These are phyloP conservation scores for Papilio protenor DNA, from an alignment of 2,888 invertebrate genomes.

Conservation along the genomic window DNA sequence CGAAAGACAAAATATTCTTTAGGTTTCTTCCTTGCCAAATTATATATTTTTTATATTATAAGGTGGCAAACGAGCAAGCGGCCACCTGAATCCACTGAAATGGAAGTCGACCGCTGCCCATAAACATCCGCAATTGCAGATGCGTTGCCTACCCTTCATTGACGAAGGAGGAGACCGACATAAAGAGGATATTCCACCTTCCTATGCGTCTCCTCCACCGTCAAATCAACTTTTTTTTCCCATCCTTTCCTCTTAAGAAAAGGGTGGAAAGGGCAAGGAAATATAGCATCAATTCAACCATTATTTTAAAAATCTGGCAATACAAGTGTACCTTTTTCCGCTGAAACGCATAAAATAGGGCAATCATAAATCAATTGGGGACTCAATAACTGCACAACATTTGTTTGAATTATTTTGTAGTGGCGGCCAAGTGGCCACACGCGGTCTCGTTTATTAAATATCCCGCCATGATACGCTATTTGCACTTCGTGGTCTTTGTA, in stretches of 20 bases:
- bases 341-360: conserved; percentile 21
- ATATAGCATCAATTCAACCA: neutral
- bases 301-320: neutral
- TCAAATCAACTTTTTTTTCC: no score
- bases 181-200: no score
- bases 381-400: conserved; percentile 59
- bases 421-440: conserved; percentile 68
- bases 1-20: neutral
- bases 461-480: conserved; percentile 57
- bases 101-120: no score
- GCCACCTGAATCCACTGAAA: no score
- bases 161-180: no score
- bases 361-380: conserved; percentile 48
- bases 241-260: no score
- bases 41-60: no score
- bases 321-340: neutral
- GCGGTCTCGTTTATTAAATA: conserved; percentile 70
- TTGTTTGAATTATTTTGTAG: conserved; percentile 66
- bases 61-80: no score
- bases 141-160: no score
- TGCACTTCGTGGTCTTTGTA: conserved; percentile 47
- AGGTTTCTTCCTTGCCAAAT: neutral
- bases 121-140: no score
- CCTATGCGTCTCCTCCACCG: no score
- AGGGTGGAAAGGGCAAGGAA: no score